phyloP scores from a whole-genome alignment of 2,888 invertebrate species.

The Anaspis maculata region DNA sequence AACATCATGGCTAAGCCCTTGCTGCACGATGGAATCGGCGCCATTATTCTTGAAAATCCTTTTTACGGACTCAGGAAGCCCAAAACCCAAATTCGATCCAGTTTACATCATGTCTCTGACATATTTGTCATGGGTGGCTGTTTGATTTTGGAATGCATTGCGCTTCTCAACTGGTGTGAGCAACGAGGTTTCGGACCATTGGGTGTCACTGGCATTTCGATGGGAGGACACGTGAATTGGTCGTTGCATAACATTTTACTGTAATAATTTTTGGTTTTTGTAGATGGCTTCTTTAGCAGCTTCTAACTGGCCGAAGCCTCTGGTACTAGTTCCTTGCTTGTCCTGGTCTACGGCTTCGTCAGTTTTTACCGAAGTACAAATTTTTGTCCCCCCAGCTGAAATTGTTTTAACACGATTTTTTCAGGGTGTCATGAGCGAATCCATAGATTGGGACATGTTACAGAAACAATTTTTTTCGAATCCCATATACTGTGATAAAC shows the following conservation, averaged over 20 bases:
- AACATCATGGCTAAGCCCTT: constrained; percentile 86
- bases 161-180: constrained; percentile 91
- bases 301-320: constrained; percentile 90
- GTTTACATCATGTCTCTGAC: constrained; percentile 90
- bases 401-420: no score
- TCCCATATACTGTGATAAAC: constrained; percentile 68
- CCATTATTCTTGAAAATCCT: constrained; percentile 93
- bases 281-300: constrained; percentile 98
- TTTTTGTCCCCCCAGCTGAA: no score
- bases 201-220: constrained; percentile 90
- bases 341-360: constrained; percentile 97
- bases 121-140: constrained; percentile 99
- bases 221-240: constrained; percentile 95
- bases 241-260: no score
- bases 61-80: constrained; percentile 90
- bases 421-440: constrained; percentile 90
- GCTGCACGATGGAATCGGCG: constrained; percentile 84
- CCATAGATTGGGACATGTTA: constrained; percentile 88
- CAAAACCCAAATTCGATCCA: constrained; percentile 77
- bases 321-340: constrained; percentile 89
- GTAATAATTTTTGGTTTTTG: constrained; percentile 19
- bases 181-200: constrained; percentile 84
- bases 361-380: constrained; percentile 90
- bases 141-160: constrained; percentile 85
- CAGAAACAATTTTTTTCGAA: constrained; percentile 82